Conservation (phyloP, 2,113 vertebrate genomes). For the Colaptes auratus region DNA sequence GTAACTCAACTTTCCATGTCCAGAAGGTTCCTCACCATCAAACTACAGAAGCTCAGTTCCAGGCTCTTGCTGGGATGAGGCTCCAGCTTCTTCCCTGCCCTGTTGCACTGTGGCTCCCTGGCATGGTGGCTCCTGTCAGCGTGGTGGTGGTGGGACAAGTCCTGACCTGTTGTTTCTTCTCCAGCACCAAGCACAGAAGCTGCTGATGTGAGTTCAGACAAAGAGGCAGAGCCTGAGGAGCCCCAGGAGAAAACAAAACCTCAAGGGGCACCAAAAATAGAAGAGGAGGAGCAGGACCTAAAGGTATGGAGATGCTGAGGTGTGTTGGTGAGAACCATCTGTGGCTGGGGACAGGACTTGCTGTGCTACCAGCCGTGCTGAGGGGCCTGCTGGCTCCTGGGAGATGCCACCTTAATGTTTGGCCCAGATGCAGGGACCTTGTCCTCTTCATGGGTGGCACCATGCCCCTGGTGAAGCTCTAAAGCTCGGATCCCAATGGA, state of each 20-base stretch:
- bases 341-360: background rate
- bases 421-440: no score
- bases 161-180: background rate
- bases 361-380: fast-evolving
- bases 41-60: background rate
- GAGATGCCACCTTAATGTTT: background rate
- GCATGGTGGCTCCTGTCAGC: background rate
- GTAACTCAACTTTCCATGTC: fast-evolving
- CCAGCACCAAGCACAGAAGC: constrained; percentile 69
- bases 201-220: constrained; percentile 75
- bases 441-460: no score
- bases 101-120: background rate
- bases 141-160: background rate
- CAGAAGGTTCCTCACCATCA: background rate
- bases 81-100: background rate
- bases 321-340: fast-evolving
- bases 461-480: background rate
- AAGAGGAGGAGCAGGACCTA: constrained; percentile 87
- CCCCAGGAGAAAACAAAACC: constrained; percentile 78
- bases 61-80: background rate
- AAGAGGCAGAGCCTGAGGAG: constrained; percentile 79
- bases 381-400: background rate
- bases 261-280: constrained; percentile 78
- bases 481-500: fast-evolving
- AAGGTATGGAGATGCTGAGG: constrained; percentile 76